A percentile compares a stretch with the other conserved stretches of the same genome.
Conservation (phyloP, 2,113 vertebrate species). For the Colaptes auratus region DNA sequence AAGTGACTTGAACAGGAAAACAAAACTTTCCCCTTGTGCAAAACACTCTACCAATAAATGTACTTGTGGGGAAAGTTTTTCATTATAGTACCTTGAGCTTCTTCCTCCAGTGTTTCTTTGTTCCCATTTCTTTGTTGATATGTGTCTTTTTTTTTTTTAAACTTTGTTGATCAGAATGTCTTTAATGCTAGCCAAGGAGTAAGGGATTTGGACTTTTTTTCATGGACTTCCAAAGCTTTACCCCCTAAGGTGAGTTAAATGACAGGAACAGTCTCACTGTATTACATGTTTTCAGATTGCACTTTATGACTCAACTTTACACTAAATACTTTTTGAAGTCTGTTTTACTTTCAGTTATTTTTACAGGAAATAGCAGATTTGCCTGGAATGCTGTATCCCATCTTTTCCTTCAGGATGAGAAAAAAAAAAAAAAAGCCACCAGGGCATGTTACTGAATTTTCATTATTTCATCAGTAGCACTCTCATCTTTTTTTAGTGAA, state of each 20-base stretch:
- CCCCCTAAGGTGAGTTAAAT: constrained; percentile 92
- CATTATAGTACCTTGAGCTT: constrained; percentile 44
- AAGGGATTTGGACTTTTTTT: constrained; percentile 96
- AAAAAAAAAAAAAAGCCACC: background rate
- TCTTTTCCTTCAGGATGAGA: background rate
- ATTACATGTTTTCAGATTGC: constrained; percentile 61
- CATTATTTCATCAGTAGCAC: background rate
- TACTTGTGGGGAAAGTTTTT: constrained; percentile 56
- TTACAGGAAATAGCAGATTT: background rate
- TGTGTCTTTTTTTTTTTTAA: constrained; percentile 90
- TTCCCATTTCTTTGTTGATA: constrained; percentile 83
- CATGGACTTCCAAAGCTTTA: constrained; percentile 95
- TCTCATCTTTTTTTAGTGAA: background rate
- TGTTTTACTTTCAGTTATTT: constrained; percentile 26
- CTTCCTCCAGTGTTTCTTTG: constrained; percentile 72
- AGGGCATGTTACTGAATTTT: background rate
- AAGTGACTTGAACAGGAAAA: constrained; percentile 53
- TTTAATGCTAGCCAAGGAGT: constrained; percentile 98
- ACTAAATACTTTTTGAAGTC: constrained; percentile 18
- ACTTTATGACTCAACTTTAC: constrained; percentile 9
- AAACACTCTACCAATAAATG: constrained; percentile 9
- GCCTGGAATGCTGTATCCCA: background rate
- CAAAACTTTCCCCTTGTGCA: constrained; percentile 26
- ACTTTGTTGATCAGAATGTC: constrained; percentile 95
- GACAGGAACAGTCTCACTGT: constrained; percentile 77